Base-by-base conservation (phyloP, 2,113 vertebrate species). In the Malaclemys terrapin region DNA sequence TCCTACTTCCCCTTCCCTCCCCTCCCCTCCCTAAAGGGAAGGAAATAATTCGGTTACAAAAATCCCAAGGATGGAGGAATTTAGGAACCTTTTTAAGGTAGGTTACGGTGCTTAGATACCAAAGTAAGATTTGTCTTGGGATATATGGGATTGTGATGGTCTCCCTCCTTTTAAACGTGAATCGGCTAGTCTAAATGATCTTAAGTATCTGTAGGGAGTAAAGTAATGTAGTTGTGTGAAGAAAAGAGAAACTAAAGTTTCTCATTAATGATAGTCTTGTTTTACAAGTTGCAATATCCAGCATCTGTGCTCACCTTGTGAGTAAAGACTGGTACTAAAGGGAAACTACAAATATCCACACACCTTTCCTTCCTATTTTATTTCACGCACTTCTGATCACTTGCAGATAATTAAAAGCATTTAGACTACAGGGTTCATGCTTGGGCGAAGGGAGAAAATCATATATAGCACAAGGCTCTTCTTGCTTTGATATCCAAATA, bases 391-490 rank as follows among this genome's bases (percentile, higher is more conserved):
- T 27, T 42, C 16, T 8, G 65, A 80, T 53, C 20, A 6, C 42
- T 83, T 53, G 9, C 16, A 81, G 31, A 83, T 72, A 10, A 38
- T 72, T 38, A 72, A 72, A 38, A 72, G 5, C 65, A 38, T 38
- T 38, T 38, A 72, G 19, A 38, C 19, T 38, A 72, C n/a, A 72
- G 35, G 78, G 42, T 87, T 95, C 31, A 24, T 1, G 78, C 87
- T 94, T 89, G 92, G 93, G 91, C 80, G 59, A 85, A 87, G 86
- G 86, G 86, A 93, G 75, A 17, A 91, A 79, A 96, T 54, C 35
- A 0, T 4, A 85, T 83, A 22, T 93, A 82, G 35, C 16, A 84
- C n/a, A 69, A 65, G 62, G 31, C 17, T 9, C 65, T 4, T 82
- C n/a, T 17, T 20, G n/a, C 22, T 22, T 16, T n/a, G 14, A 8